Evolutionary conservation across 2,797 vertebrate species (phyloP).

Genomic region (Lagorchestes hirsutus): DNA sequence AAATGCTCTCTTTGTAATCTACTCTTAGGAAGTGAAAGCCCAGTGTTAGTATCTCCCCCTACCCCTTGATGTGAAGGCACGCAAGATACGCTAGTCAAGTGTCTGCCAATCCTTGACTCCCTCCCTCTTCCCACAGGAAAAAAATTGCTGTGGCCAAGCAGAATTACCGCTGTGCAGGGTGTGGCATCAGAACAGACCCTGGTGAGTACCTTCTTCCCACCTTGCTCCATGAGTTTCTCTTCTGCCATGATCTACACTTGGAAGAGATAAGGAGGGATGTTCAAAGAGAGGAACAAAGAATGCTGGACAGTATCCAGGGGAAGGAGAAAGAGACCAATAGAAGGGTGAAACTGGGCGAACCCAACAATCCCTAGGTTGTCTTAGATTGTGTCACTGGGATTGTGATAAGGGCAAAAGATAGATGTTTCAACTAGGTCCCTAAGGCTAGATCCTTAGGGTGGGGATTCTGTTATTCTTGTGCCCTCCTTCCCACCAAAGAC

Average conservation of each 20-base stretch:
- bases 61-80: not conserved
- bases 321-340: not conserved
- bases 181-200: conserved; percentile 95
- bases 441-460: not conserved
- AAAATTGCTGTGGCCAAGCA: conserved; percentile 96
- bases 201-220: conserved; percentile 85
- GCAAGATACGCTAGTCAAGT: not conserved
- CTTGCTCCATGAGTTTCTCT: not conserved
- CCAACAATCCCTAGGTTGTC: not conserved
- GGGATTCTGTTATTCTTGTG: not conserved
- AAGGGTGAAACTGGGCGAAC: not conserved
- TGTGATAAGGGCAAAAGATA: not conserved
- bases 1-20: not conserved
- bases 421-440: not conserved
- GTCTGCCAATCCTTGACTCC: conserved; percentile 9
- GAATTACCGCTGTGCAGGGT: conserved; percentile 98
- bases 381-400: not conserved
- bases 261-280: not conserved
- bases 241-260: not conserved
- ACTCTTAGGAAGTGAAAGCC: not conserved
- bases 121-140: conserved; percentile 87
- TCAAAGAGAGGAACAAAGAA: not conserved
- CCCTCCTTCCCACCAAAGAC: not conserved
- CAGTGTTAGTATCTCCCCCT: not conserved
- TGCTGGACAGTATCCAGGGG: conserved; percentile 7